phyloP scores from a whole-genome alignment of 2,888 invertebrate genomes.

The Leptothorax acervorum region DNA sequence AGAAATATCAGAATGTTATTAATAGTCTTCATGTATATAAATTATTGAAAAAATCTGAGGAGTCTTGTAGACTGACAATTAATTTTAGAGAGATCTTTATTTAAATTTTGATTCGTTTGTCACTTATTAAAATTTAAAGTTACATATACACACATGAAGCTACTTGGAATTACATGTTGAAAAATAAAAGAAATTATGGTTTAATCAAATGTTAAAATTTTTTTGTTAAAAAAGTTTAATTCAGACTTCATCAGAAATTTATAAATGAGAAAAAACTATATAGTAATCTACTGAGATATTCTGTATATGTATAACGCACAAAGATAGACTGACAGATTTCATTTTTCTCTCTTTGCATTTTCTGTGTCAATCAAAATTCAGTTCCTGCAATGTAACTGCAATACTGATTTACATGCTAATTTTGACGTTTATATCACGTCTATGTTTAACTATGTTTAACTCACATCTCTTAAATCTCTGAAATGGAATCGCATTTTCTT shows the following conservation, averaged over 20 bases:
- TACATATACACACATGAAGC: not conserved
- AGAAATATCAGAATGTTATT: not conserved
- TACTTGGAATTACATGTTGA: not conserved
- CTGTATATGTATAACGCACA: not conserved
- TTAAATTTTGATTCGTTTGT: not conserved
- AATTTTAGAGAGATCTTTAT: not conserved
- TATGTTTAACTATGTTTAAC: not conserved
- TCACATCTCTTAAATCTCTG: not conserved
- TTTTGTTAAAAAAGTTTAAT: not conserved
- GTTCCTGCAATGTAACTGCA: not conserved
- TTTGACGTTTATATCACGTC: not conserved
- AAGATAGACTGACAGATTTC: not conserved
- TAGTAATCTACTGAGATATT: not conserved
- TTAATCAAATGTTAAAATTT: not conserved
- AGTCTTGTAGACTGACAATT: not conserved
- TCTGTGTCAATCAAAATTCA: not conserved
- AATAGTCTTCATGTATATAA: not conserved
- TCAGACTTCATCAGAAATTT: not conserved
- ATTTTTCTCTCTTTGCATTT: not conserved
- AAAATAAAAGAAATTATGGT: not conserved
- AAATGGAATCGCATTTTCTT: constrained; percentile 19
- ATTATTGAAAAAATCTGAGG: not conserved
- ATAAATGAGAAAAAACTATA: constrained; percentile 2
- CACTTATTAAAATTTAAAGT: not conserved
- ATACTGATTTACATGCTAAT: not conserved